Conservation (phyloP, 2,888 invertebrate species). For the Macrophya annulata region DNA sequence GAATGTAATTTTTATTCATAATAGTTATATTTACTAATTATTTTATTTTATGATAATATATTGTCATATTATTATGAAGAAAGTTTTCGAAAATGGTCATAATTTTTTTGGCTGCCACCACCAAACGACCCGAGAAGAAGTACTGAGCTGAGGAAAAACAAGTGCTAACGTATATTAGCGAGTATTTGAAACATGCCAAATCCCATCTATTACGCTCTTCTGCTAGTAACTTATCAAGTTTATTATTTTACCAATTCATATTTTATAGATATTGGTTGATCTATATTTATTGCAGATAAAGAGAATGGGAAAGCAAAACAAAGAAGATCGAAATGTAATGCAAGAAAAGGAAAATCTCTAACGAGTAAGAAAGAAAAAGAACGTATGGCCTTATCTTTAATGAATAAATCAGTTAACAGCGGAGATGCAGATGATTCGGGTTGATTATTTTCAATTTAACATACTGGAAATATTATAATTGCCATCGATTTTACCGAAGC, state of each 20-base stretch:
- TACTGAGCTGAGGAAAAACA: conserved; percentile 20
- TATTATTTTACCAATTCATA: conserved; percentile 18
- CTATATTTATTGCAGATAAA: conserved; percentile 20
- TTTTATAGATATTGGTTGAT: conserved; percentile 11
- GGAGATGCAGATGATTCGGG: background rate
- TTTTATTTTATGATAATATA: background rate
- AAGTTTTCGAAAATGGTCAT: conserved; percentile 28
- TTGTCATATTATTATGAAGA: conserved; percentile 25
- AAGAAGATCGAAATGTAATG: background rate
- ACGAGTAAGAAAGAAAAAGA: conserved; percentile 3
- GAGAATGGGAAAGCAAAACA: background rate
- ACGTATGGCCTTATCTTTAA: conserved; percentile 7
- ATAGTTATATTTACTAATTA: conserved; percentile 13
- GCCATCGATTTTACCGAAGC: too few species aligned
- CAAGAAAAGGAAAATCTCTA: conserved; percentile 27
- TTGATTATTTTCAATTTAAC: conserved; percentile 8
- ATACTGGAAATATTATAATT: background rate
- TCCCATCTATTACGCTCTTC: background rate
- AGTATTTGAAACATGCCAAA: conserved; percentile 22
- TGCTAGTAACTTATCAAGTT: conserved; percentile 14
- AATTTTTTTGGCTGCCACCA: conserved; percentile 17
- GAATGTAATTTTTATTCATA: conserved; percentile 22
- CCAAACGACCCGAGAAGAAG: conserved; percentile 14
- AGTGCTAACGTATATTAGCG: conserved; percentile 12
- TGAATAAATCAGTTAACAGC: conserved; percentile 12